Base-by-base conservation (phyloP, 2,888 invertebrate species). In the Leistus spinibarbis region DNA sequence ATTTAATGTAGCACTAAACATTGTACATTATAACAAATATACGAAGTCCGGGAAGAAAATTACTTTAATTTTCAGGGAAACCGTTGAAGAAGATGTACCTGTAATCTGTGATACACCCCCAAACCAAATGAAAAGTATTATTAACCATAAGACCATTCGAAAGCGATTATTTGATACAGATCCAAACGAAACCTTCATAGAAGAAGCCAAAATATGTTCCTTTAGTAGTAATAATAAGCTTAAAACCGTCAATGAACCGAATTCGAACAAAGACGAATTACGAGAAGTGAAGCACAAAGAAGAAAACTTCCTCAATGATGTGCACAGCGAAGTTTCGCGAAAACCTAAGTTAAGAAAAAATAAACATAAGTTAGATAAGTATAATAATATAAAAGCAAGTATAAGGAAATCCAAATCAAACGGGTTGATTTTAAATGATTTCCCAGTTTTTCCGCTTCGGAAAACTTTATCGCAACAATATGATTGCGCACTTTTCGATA, bases 381-480 rank as follows among this genome's bases (percentile, higher is more conserved):
- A 2, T 10, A 5, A 40, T 40, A 40, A 5, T 40, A 40, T 40
- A 10, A 13, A 40, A 40, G 40, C 7, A 2, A 40, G 13, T 40
- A 40, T 40, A 40, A 40, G 40, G 13, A 40, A 40, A 40, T 40
- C 40, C 7, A 40, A 5, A 40, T 7, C 7, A 10, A 40, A 7
- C 13, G 40, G 10, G 40, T 40, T 40, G 3, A 40, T 40, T 40
- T 40, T 13, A 4, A 40, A 40, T 40, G 2, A 40, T 10, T 7
- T 24, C 3, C 24, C 24, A 4, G 24, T 24, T 24, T 24, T 7
- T 4, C 24, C 24, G n/a, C n/a, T n/a, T n/a, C n/a, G n/a, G n/a
- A n/a, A n/a, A n/a, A n/a, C n/a, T n/a, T n/a, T 71, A n/a, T 64
- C 64, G 0, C 64, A 62, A 22, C 54, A 71, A 64, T 23, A 22